These are phyloP conservation scores for Diaprepes abbreviatus DNA, from an alignment of 2,888 invertebrate species.

Conservation along the genomic window DNA sequence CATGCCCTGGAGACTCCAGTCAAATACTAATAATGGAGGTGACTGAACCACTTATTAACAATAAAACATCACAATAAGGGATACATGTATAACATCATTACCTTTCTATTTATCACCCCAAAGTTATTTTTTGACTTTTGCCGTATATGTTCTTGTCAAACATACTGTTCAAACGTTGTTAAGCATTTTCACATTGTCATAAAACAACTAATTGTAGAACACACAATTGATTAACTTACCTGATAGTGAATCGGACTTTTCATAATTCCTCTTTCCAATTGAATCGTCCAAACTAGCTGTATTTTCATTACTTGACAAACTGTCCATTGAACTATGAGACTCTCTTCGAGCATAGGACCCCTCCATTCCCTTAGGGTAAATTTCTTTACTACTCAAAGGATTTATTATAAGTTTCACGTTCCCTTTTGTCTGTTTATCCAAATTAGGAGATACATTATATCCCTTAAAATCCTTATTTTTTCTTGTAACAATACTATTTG, in stretches of 20 bases:
- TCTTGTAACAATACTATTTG: conserved; percentile 63
- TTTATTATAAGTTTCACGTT: conserved; percentile 67
- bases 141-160: too few relatives aligned
- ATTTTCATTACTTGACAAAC: conserved; percentile 61
- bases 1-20: too few relatives aligned
- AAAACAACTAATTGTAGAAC: conserved; percentile 19
- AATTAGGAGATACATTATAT: conserved; percentile 56
- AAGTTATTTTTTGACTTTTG: too few relatives aligned
- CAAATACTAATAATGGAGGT: too few relatives aligned
- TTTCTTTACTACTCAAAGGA: conserved; percentile 66
- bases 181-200: too few relatives aligned
- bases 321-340: conserved; percentile 63
- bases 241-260: conserved; percentile 26
- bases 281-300: conserved; percentile 60
- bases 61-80: too few relatives aligned
- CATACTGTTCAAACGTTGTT: too few relatives aligned
- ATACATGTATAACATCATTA: too few relatives aligned
- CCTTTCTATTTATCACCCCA: too few relatives aligned
- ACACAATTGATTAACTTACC: conserved; percentile 34
- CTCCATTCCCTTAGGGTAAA: conserved; percentile 65
- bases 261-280: conserved; percentile 48
- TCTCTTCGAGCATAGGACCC: conserved; percentile 61
- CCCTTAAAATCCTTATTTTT: conserved; percentile 66
- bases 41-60: too few relatives aligned
- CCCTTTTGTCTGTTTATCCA: conserved; percentile 58